Evolutionary conservation across 2,888 invertebrate species (phyloP).

Genomic region (Tanypteryx hageni): DNA sequence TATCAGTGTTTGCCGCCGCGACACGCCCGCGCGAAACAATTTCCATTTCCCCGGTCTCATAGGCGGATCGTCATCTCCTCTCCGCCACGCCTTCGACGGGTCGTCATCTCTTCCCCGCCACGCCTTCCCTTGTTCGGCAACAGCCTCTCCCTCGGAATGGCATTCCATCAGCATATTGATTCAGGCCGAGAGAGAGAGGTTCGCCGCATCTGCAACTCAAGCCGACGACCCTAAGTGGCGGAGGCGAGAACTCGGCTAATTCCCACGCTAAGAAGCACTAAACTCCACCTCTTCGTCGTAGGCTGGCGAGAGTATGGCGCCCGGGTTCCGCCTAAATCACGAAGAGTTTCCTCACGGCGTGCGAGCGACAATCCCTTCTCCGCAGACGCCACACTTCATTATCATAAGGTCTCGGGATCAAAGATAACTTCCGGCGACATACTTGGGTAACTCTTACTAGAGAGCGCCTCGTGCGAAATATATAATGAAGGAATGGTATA

Average conservation of each 20-base stretch:
- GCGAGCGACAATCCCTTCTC: not conserved
- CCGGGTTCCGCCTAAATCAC: not conserved
- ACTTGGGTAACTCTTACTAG: too few species aligned
- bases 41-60: not conserved
- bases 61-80: not conserved
- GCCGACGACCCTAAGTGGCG: not conserved
- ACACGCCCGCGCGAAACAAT: not conserved
- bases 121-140: not conserved
- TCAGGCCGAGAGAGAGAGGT: not conserved
- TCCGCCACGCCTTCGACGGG: not conserved
- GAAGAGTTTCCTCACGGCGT: not conserved
- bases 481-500: too few species aligned
- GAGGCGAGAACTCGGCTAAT: constrained; percentile 11
- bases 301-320: not conserved
- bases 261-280: constrained; percentile 9
- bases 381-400: not conserved
- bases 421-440: not conserved
- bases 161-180: constrained; percentile 27
- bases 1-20: too few species aligned
- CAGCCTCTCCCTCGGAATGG: not conserved
- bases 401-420: not conserved
- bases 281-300: not conserved
- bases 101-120: not conserved
- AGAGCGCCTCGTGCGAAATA: too few species aligned
- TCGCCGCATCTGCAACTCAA: not conserved